Evolutionary conservation across 1,140 invertebrate genomes (phyloP).

Genomic region (Eupristina koningsbergeri): DNA sequence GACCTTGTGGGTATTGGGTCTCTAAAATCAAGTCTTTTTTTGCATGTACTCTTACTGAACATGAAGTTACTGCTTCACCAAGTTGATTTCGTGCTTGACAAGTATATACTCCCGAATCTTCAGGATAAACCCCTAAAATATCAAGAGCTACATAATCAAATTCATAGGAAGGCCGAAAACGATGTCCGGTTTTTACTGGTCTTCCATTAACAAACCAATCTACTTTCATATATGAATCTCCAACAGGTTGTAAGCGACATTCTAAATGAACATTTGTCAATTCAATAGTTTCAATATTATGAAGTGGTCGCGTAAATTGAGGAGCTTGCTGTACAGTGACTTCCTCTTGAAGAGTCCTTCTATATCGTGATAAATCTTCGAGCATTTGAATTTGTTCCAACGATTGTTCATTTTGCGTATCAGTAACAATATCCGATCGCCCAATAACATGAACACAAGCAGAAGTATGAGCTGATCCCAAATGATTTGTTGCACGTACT

Average conservation of each 20-base stretch:
- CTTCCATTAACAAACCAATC: constrained; percentile 98
- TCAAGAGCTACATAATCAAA: constrained; percentile 98
- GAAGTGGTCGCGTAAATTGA: constrained; percentile 88
- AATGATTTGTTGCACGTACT: constrained; percentile 91
- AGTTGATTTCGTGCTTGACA: constrained; percentile 92
- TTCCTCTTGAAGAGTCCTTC: constrained; percentile 82
- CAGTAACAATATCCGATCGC: constrained; percentile 89
- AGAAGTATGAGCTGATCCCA: constrained; percentile 93
- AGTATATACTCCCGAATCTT: constrained; percentile 96
- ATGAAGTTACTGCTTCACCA: constrained; percentile 95
- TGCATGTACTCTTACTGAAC: constrained; percentile 88
- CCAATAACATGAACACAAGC: constrained; percentile 89
- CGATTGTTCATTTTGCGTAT: constrained; percentile 95
- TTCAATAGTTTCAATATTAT: constrained; percentile 93
- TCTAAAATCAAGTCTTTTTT: constrained; percentile 90
- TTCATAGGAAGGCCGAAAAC: constrained; percentile 96
- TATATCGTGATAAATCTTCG: constrained; percentile 87
- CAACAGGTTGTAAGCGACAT: constrained; percentile 92
- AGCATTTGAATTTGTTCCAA: constrained; percentile 95
- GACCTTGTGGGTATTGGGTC: constrained; percentile 87
- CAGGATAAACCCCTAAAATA: constrained; percentile 94
- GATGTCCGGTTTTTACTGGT: constrained; percentile 89
- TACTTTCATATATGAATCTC: constrained; percentile 94
- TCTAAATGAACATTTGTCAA: constrained; percentile 94
- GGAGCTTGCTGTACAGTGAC: constrained; percentile 87